Evolutionary conservation across 2,888 invertebrate species (phyloP), one percentile per base, ranked within the genome.

Genomic region (Diachrysia chrysitis): DNA sequence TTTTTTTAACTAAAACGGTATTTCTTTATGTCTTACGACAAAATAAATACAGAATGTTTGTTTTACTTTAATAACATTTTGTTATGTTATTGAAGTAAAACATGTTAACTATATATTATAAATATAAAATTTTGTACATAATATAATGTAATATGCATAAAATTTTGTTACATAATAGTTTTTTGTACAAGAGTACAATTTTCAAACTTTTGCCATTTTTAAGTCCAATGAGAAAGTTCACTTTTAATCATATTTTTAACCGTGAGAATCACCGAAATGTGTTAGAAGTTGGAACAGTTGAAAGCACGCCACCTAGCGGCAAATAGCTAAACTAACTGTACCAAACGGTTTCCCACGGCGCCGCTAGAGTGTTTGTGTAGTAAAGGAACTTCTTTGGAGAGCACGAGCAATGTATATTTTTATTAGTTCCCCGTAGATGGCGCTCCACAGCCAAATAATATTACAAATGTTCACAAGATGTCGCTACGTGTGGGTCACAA

Each of bases 281-380:
- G 37, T 54, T 32, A 54, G 16, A 12, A 19, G 7, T 17, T 17
- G 10, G 7, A 1, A 32, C 25, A 54, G 7, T n/a, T 9, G 1
- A 2, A 42, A 35, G 7, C n/a, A 6, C 58, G 88, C 83, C 87
- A 89, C 71, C 89, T 87, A 83, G 69, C 61, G 81, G 72, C 10
- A 5, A 72, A 37, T 68, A 61, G 73, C 14, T 0, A 63, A 84
- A 88, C 83, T 79, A 70, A 19, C 12, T 29, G 12, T 0, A 0
- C 7, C 0, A 0, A 4, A 6, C 5, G 63, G 51, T 58, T 65
- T 42, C 9, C 5, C 0, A 5, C 23, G 1, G 4, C 2, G 6
- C 48, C 42, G 10, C 53, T 7, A 55, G 46, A 59, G 53, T n/a
- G 54, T 5, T 16, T 2, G 14, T 12, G n/a, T n/a, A n/a, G n/a